phyloP scores from a whole-genome alignment of 2,797 vertebrate species.

The Astyanax mexicanus region DNA sequence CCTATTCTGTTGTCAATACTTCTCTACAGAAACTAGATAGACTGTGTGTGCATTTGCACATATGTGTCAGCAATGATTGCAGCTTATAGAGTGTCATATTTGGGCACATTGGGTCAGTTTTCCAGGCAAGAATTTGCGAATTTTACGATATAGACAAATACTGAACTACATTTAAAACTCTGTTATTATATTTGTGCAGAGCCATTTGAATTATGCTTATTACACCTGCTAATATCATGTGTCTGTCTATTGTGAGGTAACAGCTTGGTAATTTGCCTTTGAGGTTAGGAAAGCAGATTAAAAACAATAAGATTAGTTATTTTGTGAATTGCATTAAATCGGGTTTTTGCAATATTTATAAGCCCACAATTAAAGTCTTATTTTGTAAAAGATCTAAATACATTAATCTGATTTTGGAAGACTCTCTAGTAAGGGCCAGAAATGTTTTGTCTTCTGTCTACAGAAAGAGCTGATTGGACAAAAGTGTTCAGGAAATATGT shows the following conservation, averaged over 20 bases:
- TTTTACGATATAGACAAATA: too few species aligned
- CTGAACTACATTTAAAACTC: too few species aligned
- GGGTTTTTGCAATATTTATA: slow-evolving; percentile 1
- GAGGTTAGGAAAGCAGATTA: background rate
- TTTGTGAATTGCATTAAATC: background rate
- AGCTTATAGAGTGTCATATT: too few species aligned
- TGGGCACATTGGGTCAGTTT: too few species aligned
- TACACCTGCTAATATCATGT: background rate
- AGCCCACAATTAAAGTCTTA: background rate
- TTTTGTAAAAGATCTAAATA: slow-evolving; percentile 16
- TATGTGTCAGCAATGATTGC: too few species aligned
- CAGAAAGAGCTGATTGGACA: background rate
- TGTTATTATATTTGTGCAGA: background rate
- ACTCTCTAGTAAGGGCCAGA: background rate
- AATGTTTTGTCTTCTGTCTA: background rate
- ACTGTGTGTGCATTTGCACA: too few species aligned
- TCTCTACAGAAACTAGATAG: too few species aligned
- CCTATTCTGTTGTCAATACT: too few species aligned
- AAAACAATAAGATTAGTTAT: background rate
- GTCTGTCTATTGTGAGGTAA: background rate
- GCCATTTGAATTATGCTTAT: background rate
- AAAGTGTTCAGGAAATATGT: background rate
- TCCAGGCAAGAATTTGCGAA: too few species aligned
- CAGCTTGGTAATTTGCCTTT: background rate
- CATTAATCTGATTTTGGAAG: background rate